Evolutionary conservation across 2,113 vertebrate species (phyloP).

Genomic region (Glaucomys volans): DNA sequence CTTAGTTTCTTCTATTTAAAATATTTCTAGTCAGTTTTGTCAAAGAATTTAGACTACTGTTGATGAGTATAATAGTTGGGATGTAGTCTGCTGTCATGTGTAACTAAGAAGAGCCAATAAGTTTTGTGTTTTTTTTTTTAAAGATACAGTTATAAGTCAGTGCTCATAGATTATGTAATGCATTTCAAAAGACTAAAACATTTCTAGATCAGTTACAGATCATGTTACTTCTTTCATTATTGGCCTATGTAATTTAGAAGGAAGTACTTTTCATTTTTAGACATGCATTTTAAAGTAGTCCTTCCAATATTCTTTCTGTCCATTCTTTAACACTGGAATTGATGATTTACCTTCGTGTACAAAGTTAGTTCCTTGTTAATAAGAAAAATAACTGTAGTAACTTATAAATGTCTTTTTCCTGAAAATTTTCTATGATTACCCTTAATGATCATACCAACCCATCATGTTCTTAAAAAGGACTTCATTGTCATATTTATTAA

Average conservation of each 20-base stretch:
- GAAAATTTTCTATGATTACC: background rate
- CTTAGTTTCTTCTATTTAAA: background rate
- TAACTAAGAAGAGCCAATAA: too few species aligned
- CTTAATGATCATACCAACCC: too few species aligned
- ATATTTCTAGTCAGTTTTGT: slow-evolving; percentile 1
- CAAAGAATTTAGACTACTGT: background rate
- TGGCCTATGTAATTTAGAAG: background rate
- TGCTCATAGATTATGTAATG: background rate
- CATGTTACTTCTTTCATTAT: background rate
- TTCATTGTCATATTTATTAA: background rate
- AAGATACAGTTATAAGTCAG: background rate
- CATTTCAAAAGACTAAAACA: background rate
- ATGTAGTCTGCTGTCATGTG: background rate
- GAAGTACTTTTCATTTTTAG: slow-evolving; percentile 16
- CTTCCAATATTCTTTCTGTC: background rate
- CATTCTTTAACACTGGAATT: background rate
- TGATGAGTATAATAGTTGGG: background rate
- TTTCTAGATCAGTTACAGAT: slow-evolving; percentile 3
- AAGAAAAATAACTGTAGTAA: background rate
- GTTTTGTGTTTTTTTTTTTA: too few species aligned
- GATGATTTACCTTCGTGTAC: background rate
- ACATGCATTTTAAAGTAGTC: background rate
- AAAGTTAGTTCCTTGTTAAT: background rate
- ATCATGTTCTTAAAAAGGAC: background rate
- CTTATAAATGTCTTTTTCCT: background rate